A percentile compares a stretch with the other conserved stretches of the same genome.
These are phyloP conservation scores for Halyomorpha halys DNA, from an alignment of 1,140 invertebrate genomes.

Conservation along the genomic window DNA sequence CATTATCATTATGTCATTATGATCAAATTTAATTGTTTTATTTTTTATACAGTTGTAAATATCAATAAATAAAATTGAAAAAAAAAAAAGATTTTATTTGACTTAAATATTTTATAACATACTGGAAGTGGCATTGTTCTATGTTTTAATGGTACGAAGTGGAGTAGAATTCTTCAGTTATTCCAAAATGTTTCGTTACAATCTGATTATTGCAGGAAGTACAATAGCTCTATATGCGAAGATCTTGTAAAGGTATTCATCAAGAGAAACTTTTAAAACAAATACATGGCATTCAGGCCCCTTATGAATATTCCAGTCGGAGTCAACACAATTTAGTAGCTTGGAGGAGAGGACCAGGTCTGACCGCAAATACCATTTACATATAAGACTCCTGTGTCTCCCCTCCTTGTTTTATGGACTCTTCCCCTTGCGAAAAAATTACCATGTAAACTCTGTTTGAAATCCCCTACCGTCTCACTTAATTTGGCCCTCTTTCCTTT, in stretches of 20 bases:
- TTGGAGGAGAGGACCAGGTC: background rate
- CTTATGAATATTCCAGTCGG: slow-evolving; percentile 7
- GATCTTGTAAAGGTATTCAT: background rate
- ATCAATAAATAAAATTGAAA: no score
- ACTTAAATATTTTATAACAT: no score
- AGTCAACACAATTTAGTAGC: slow-evolving; percentile 21
- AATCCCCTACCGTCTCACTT: slow-evolving; percentile 8
- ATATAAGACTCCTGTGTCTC: slow-evolving; percentile 17
- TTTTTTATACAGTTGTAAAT: no score
- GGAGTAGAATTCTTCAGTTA: no score
- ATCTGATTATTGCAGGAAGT: no score
- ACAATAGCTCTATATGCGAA: background rate
- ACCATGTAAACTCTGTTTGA: slow-evolving; percentile 19
- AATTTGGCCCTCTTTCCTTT: slow-evolving; percentile 4
- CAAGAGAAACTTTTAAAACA: slow-evolving; percentile 17
- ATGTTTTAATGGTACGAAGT: no score
- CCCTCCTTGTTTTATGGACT: slow-evolving; percentile 11
- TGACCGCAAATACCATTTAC: slow-evolving; percentile 20
- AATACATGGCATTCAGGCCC: slow-evolving; percentile 15
- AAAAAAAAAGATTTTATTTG: no score
- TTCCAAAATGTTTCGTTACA: no score
- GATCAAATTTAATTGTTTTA: no score
- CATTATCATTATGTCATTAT: no score
- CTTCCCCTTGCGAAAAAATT: slow-evolving; percentile 19
- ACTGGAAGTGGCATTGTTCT: no score